Conservation (phyloP, 2,888 invertebrate species). For the Amiota communis region DNA sequence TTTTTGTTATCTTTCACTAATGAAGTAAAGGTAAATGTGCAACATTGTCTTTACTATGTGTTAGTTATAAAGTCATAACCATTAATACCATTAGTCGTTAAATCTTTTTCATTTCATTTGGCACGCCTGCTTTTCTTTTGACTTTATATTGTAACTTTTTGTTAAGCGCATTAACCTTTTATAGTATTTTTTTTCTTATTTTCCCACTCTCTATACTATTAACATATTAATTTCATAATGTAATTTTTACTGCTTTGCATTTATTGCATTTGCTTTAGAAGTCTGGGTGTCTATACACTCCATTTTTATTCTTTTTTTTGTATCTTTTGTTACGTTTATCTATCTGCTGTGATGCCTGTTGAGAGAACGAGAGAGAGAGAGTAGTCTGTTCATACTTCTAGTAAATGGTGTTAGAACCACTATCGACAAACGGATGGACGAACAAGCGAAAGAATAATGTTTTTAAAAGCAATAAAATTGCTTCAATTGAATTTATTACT, state of each 20-base stretch:
- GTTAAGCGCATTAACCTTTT: too few relatives aligned
- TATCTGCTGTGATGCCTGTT: too few relatives aligned
- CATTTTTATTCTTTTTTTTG: too few relatives aligned
- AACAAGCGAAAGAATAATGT: slow-evolving; percentile 11
- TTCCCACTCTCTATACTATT: not conserved
- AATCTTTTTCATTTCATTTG: not conserved
- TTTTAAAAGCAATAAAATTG: slow-evolving; percentile 21
- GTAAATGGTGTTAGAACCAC: not conserved
- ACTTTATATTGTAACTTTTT: not conserved
- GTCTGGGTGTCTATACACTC: too few relatives aligned
- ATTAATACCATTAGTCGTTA: slow-evolving; percentile 14
- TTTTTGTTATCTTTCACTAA: too few relatives aligned
- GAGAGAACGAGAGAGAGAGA: too few relatives aligned
- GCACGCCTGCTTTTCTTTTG: not conserved
- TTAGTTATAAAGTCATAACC: not conserved
- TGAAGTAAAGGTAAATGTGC: too few relatives aligned
- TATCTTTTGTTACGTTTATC: too few relatives aligned
- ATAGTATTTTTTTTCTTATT: too few relatives aligned
- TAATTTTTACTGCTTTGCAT: slow-evolving; percentile 26
- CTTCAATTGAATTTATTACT: slow-evolving; percentile 23
- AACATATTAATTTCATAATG: slow-evolving; percentile 26
- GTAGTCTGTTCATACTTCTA: too few relatives aligned
- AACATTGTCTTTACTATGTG: too few relatives aligned
- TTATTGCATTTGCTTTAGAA: not conserved
- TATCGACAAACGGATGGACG: not conserved